Evolutionary conservation across 2,113 vertebrate species (phyloP), one percentile per base, ranked within the genome.

Genomic region (Cephalopterus ornatus): DNA sequence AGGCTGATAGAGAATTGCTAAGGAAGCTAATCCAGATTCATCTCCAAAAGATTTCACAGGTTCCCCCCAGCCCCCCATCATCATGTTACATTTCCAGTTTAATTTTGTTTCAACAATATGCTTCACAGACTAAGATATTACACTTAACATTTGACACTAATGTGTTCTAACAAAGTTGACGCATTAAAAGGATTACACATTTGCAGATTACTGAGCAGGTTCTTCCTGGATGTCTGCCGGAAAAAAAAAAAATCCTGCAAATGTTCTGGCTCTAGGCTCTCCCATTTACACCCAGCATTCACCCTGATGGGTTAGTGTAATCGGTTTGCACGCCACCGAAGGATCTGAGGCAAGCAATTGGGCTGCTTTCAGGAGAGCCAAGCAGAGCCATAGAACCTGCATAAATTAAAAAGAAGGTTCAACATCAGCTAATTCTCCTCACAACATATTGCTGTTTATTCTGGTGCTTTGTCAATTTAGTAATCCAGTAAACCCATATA

Each of bases 101-200:
- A 59, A 88, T 88, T 95, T 26, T 53, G 75, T 70, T 88, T 92
- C 68, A 85, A 76, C 83, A 94, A 85, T 58, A 84, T 18, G 63
- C 70, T 93, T 50, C 76, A 22, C 55, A 63, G 66, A 94, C 80
- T 49, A 71, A 78, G 95, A 68, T 49, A 91, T 68, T 63, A 86
- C 75, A 75, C 71, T 96, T 96, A 92, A 92, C 82, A 95, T 94
- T 88, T 96, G 94, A 96, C 95, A 96, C 80, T 93, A 88, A 92
- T 92, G 65, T 85, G 93, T 91, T 92, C 79, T 65, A 97, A 77
- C 88, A 52, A 96, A 91, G 79, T 53, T 78, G 66, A 87, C 0
- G 7, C 76, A 53, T 86, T 94, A 93, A 95, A 96, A 94, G 91
- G 85, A 96, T 96, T 95, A 96, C 83, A 81, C 61, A 42, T 94